Evolutionary conservation across 2,888 invertebrate genomes (phyloP), one percentile per base, ranked within the genome.

Genomic region (Oligia strigilis): DNA sequence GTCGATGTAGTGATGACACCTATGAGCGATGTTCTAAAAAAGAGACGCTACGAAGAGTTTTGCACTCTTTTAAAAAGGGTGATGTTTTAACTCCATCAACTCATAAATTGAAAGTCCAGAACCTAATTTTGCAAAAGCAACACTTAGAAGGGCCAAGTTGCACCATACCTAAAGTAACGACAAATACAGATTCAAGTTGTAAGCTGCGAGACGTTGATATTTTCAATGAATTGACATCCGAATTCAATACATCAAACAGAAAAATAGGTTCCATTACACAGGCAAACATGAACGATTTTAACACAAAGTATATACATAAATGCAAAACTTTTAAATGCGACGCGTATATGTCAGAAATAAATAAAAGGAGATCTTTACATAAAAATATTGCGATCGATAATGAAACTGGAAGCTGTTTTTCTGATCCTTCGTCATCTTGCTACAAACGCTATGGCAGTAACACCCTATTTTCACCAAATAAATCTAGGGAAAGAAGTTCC

Each of bases 401-500:
- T 36, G 65, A 77, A 55, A 23, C 77, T n/a, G 80, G 75, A 23
- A 84, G 81, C 43, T 70, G 75, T 77, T 17, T 78, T 60, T 87
- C 87, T 49, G 62, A 65, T 29, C 46, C 78, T 67, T 88, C 87
- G 46, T 86, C 85, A 67, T 80, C 83, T 29, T 74, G 62, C 19
- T 74, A 72, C 40, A 86, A 81, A 67, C 80, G 82, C 1, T 85
- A 75, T 67, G 62, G 75, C 14, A 82, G 74, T 36, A 60, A 75
- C 0, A 67, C 72, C 14, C 72, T 67, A n/a, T 52, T 77, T 29
- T 76, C 69, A 23, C 49, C 43, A 36, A 66, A 76, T 9, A 85
- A 81, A 70, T 86, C 81, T 9, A 77, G 49, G 66, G 76, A 85
- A 78, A 87, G 84, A 78, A 87, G 84, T 78, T 90, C 85, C 40